Conservation (phyloP, 2,888 invertebrate genomes). For the Acrocera orbiculus region DNA sequence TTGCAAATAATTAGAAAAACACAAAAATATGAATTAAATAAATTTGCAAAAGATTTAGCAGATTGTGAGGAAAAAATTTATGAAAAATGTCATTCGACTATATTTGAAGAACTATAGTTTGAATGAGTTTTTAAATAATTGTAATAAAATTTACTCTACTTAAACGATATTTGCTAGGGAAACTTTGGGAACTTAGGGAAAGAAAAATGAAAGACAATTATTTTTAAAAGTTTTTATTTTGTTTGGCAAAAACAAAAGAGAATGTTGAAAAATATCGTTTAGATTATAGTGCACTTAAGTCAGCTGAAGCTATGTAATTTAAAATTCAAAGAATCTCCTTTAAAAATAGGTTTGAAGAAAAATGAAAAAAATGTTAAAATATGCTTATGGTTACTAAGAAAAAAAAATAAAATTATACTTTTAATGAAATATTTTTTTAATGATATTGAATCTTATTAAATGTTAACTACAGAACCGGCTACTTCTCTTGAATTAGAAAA, state of each 20-base stretch:
- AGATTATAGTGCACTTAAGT: slow-evolving; percentile 25
- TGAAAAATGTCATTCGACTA: slow-evolving; percentile 37
- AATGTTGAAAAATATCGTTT: slow-evolving; percentile 51
- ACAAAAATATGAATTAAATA: slow-evolving; percentile 38
- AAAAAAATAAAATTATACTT: background rate
- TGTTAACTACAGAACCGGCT: slow-evolving; percentile 37
- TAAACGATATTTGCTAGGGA: no score
- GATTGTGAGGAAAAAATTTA: slow-evolving; percentile 39
- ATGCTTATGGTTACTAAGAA: background rate
- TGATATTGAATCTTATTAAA: slow-evolving; percentile 22
- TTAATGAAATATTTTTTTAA: slow-evolving; percentile 4
- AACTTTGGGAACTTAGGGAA: no score
- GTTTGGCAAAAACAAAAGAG: slow-evolving; percentile 40
- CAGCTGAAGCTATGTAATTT: slow-evolving; percentile 30
- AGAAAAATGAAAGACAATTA: no score
- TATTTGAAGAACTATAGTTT: slow-evolving; percentile 52
- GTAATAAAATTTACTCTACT: no score
- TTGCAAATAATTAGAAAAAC: slow-evolving; percentile 47
- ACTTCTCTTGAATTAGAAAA: slow-evolving; percentile 37
- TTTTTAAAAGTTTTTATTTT: no score
- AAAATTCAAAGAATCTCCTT: no score
- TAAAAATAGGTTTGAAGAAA: no score
- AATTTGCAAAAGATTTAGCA: slow-evolving; percentile 42
- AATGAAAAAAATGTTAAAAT: slow-evolving; percentile 21
- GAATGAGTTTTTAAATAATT: no score